Percentiles rank a stretch among this genome's conserved stretches.
phyloP scores from a whole-genome alignment of 2,113 vertebrate species.

The Elanus axillaris region DNA sequence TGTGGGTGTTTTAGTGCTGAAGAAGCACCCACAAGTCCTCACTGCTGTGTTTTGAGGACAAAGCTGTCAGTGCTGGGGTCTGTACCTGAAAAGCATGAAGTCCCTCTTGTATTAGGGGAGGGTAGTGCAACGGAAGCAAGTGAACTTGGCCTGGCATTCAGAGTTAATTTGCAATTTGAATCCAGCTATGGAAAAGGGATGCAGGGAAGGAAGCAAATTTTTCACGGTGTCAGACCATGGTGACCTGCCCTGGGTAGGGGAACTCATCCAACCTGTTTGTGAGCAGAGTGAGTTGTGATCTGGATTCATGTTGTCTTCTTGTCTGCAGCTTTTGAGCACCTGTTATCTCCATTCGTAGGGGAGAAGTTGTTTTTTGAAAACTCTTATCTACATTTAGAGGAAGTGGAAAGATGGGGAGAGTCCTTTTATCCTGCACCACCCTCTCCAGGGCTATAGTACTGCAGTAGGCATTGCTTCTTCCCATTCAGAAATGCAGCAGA shows the following conservation, averaged over 20 bases:
- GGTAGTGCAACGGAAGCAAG: not conserved
- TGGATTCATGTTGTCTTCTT: not conserved
- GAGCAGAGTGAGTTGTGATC: not conserved
- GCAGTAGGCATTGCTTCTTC: not conserved
- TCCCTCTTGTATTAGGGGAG: not conserved
- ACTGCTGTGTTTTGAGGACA: not conserved
- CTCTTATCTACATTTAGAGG: not conserved
- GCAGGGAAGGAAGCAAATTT: not conserved
- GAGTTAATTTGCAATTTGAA: not conserved
- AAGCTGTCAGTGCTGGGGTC: not conserved
- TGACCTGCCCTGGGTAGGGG: not conserved
- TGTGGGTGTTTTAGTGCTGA: not conserved
- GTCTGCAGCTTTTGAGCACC: not conserved
- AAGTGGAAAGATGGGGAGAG: not conserved
- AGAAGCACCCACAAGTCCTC: not conserved
- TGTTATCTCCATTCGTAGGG: fast-evolving
- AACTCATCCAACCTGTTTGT: not conserved
- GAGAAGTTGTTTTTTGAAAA: not conserved
- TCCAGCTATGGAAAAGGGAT: not conserved
- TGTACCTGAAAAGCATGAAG: not conserved
- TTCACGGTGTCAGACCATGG: not conserved
- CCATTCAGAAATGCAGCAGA: fast-evolving
- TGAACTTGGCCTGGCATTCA: not conserved
- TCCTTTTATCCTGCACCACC: not conserved
- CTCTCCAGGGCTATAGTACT: not conserved